phyloP scores from a whole-genome alignment of 2,113 vertebrate genomes.

The Tragelaphus strepsiceros region DNA sequence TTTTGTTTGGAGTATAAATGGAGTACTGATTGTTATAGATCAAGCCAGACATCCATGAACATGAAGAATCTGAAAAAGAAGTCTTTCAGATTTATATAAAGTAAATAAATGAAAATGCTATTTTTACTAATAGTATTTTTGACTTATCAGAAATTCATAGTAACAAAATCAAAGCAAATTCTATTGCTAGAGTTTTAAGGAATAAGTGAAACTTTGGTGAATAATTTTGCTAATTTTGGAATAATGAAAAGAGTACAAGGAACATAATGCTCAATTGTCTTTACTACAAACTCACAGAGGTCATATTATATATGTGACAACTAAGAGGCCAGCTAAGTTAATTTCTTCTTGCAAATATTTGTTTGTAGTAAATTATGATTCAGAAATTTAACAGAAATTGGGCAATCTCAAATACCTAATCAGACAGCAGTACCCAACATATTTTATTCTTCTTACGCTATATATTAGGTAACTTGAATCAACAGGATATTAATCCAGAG shows the following conservation, averaged over 20 bases:
- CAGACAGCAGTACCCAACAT: neutral
- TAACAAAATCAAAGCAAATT: neutral
- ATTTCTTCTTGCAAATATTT: neutral
- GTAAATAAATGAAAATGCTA: neutral
- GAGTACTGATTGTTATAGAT: neutral
- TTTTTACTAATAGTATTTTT: neutral
- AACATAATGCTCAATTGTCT: neutral
- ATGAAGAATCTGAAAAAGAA: neutral
- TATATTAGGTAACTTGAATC: neutral
- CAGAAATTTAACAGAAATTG: neutral
- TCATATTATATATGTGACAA: neutral
- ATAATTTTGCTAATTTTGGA: neutral
- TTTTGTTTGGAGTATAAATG: neutral
- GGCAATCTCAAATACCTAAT: neutral
- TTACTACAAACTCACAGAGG: neutral
- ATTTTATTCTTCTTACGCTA: neutral
- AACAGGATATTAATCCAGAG: neutral
- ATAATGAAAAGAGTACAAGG: neutral
- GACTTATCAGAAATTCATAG: neutral
- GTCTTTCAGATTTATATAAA: neutral
- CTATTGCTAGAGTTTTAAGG: neutral
- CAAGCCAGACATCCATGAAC: neutral
- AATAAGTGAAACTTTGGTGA: neutral
- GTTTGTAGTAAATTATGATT: neutral
- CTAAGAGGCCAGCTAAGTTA: neutral